A percentile compares a stretch with the other conserved stretches of the same genome.
phyloP scores from a whole-genome alignment of 2,888 invertebrate species.

The Calliopum simillimum region DNA sequence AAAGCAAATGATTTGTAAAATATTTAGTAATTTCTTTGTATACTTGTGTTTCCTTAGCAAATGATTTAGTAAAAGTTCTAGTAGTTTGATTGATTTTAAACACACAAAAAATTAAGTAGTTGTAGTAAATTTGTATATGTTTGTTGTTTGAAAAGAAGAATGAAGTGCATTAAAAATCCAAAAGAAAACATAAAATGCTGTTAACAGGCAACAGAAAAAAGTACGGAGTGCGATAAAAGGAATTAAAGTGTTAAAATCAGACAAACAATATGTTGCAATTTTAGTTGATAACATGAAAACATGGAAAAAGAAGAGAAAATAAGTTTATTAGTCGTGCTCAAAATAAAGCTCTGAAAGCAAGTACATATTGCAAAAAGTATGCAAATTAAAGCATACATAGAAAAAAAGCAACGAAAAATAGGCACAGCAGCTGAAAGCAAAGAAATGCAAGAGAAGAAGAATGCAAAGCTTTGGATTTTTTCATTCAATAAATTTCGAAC shows the following conservation, averaged over 20 bases:
- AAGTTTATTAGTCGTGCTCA: conserved; percentile 59
- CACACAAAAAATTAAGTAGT: conserved; percentile 32
- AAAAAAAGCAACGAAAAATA: background rate
- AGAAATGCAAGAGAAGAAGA: background rate
- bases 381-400: conserved; percentile 34
- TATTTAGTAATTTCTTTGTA: conserved; percentile 17
- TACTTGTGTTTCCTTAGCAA: background rate
- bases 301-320: conserved; percentile 31
- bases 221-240: too few species aligned
- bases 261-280: too few species aligned
- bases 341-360: conserved; percentile 58
- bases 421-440: conserved; percentile 28
- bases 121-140: conserved; percentile 28
- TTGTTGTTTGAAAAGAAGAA: conserved; percentile 32
- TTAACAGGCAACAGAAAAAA: too few species aligned
- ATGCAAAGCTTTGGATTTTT: background rate
- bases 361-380: conserved; percentile 41
- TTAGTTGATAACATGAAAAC: conserved; percentile 5
- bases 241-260: too few species aligned
- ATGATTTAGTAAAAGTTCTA: too few species aligned
- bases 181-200: too few species aligned
- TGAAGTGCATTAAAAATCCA: background rate
- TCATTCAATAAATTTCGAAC: background rate
- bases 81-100: too few species aligned
- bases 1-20: conserved; percentile 33